These are phyloP conservation scores for Aethes cnicana DNA, from an alignment of 2,888 invertebrate species.

Conservation along the genomic window DNA sequence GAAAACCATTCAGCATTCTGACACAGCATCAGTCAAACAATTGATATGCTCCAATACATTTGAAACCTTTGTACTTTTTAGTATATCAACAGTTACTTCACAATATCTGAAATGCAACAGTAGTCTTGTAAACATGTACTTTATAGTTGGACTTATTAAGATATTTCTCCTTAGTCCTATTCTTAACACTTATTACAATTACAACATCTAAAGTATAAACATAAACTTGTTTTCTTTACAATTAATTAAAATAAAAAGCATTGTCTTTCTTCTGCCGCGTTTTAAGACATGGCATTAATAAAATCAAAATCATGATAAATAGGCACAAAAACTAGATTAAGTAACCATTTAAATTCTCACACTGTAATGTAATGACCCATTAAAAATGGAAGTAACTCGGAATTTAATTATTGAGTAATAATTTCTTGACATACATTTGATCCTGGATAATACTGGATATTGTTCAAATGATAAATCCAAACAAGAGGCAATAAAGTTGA, in stretches of 20 bases:
- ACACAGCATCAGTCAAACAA: slow-evolving; percentile 41
- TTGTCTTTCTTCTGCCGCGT: background rate
- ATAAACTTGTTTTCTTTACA: slow-evolving; percentile 7
- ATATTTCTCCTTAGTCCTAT: slow-evolving; percentile 14
- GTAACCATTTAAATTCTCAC: slow-evolving; percentile 2
- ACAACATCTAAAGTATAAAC: slow-evolving; percentile 15
- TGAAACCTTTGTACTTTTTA: slow-evolving; percentile 55
- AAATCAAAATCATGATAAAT: background rate
- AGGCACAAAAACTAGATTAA: background rate
- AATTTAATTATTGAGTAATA: no score
- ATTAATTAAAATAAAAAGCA: slow-evolving; percentile 12
- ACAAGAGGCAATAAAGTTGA: no score
- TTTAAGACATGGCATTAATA: no score
- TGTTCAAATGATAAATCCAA: no score
- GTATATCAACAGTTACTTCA: slow-evolving; percentile 26
- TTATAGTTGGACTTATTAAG: slow-evolving; percentile 22
- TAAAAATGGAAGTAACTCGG: no score
- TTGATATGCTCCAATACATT: slow-evolving; percentile 48
- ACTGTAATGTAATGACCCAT: no score
- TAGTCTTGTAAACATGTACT: slow-evolving; percentile 24
- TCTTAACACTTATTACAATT: slow-evolving; percentile 18
- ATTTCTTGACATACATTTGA: no score
- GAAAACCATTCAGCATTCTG: slow-evolving; percentile 10
- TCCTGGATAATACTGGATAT: no score
- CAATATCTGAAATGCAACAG: slow-evolving; percentile 26